Evolutionary conservation across 1,140 invertebrate species (phyloP).

Genomic region (Lordiphosa stackelbergi): DNA sequence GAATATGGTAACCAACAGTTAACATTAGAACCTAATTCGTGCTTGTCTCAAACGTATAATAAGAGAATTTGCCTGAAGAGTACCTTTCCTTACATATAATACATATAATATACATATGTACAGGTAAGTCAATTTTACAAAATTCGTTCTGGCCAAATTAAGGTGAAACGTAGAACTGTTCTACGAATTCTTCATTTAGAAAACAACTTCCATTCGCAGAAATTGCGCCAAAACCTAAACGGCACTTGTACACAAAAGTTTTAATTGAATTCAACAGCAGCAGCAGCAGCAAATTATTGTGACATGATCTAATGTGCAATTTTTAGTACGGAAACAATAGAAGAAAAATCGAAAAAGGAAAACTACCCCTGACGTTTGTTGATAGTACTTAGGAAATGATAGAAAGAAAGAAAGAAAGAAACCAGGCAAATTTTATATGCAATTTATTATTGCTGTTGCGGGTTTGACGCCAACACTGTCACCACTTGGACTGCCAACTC

Average conservation of each 20-base stretch:
- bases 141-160: no score
- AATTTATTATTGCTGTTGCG: conserved; percentile 59
- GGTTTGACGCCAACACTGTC: conserved; percentile 49
- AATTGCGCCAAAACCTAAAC: no score
- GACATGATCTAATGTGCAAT: conserved; percentile 71
- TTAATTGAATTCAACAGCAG: conserved; percentile 25
- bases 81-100: no score
- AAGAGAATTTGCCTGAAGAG: no score
- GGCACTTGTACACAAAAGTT: neutral
- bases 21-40: no score
- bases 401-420: conserved; percentile 14
- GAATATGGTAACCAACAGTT: no score
- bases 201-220: no score
- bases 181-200: no score
- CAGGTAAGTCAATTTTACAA: no score
- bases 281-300: conserved; percentile 56
- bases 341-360: conserved; percentile 23
- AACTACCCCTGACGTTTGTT: conserved; percentile 7
- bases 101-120: no score
- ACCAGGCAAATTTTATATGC: conserved; percentile 40
- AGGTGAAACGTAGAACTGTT: no score
- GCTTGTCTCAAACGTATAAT: no score
- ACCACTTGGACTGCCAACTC: conserved; percentile 37
- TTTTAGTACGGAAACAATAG: conserved; percentile 59
- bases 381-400: neutral